Percentiles rank a stretch among this genome's conserved stretches.
phyloP scores from a whole-genome alignment of 2,113 vertebrate genomes.

The Hippolais icterina region DNA sequence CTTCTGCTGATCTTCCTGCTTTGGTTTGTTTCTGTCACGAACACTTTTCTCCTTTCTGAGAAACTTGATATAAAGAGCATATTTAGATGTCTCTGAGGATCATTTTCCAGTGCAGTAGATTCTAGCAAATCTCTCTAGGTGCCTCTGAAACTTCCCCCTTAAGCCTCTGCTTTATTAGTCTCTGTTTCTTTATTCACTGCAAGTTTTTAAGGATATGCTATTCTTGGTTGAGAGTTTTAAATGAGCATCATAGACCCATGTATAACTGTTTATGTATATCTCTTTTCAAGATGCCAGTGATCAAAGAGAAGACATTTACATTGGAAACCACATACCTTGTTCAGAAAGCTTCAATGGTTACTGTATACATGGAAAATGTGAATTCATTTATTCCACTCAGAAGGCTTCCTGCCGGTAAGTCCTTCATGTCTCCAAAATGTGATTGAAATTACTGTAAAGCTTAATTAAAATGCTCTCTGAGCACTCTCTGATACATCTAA shows the following conservation, averaged over 20 bases:
- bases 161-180: neutral
- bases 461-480: neutral
- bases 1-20: neutral
- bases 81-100: neutral
- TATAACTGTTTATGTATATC: conserved; percentile 25
- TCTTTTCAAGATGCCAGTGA: conserved; percentile 84
- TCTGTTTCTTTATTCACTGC: neutral
- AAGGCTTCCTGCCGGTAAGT: conserved; percentile 91
- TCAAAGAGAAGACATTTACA: conserved; percentile 89
- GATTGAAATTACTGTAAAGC: neutral
- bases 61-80: neutral
- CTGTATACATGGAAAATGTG: conserved; percentile 93
- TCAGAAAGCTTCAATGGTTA: conserved; percentile 86
- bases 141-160: neutral
- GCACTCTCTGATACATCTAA: neutral
- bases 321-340: conserved; percentile 87
- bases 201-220: neutral
- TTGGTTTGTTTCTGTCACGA: neutral
- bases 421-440: neutral
- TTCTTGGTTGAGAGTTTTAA: neutral
- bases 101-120: neutral
- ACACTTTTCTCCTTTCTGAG: neutral
- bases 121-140: neutral
- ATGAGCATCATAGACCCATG: neutral
- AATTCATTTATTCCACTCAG: conserved; percentile 88